phyloP scores from a whole-genome alignment of 2,888 invertebrate species.

The Physocephala rufipes region DNA sequence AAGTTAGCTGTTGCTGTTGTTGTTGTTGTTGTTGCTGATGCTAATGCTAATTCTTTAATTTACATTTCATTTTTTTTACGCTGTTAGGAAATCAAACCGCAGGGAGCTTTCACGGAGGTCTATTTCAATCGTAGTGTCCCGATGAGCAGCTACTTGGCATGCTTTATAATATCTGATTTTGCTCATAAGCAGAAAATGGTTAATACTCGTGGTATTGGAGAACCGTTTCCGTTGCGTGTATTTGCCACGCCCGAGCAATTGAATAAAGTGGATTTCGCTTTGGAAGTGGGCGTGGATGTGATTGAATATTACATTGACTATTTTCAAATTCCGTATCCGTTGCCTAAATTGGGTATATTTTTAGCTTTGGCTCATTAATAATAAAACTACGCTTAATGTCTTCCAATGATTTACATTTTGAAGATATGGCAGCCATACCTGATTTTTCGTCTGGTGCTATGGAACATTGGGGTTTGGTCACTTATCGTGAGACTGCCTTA shows the following conservation, averaged over 20 bases:
- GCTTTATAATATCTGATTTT: conserved; percentile 94
- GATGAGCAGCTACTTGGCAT: conserved; percentile 94
- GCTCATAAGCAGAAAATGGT: conserved; percentile 67
- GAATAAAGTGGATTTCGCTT: conserved; percentile 80
- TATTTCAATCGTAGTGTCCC: conserved; percentile 83
- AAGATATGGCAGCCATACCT: conserved; percentile 65
- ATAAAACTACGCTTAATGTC: background rate
- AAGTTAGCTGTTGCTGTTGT: conserved; percentile 8
- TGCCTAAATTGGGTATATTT: conserved; percentile 87
- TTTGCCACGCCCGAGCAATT: conserved; percentile 81
- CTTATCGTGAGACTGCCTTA: conserved; percentile 86
- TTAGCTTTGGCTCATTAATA: too few species aligned
- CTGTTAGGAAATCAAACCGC: conserved; percentile 50
- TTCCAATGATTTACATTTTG: background rate
- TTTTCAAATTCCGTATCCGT: conserved; percentile 85
- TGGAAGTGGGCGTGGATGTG: conserved; percentile 75
- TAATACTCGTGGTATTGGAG: conserved; percentile 69
- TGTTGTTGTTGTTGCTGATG: background rate
- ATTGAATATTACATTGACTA: conserved; percentile 86
- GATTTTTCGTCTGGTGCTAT: conserved; percentile 80
- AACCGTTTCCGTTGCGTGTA: conserved; percentile 74
- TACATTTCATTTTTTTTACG: background rate
- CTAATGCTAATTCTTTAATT: background rate
- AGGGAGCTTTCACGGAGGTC: conserved; percentile 70
- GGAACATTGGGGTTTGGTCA: conserved; percentile 96